Percentiles rank a stretch among this genome's conserved stretches.
Evolutionary conservation across 2,797 vertebrate genomes (phyloP).

Genomic region (Microctenopoma steveboyesi): DNA sequence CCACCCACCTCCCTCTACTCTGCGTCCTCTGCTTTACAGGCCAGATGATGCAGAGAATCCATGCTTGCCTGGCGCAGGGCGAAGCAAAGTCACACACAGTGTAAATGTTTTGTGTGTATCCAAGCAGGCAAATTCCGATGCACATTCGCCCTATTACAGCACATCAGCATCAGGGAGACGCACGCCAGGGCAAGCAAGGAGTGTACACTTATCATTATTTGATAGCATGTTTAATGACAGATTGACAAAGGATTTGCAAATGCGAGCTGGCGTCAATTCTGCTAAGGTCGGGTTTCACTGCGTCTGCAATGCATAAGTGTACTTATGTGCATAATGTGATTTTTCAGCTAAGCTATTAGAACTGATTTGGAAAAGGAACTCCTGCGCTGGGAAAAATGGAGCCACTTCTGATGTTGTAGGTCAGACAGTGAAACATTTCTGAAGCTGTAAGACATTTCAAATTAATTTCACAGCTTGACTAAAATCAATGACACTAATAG

Average conservation of each 20-base stretch:
- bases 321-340: constrained; percentile 96
- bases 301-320: constrained; percentile 88
- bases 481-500: constrained; percentile 24
- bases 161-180: constrained; percentile 91
- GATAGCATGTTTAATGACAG: constrained; percentile 99
- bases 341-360: constrained; percentile 91
- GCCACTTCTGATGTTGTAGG: constrained; percentile 88
- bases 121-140: constrained; percentile 93
- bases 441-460: constrained; percentile 55
- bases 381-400: constrained; percentile 77
- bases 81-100: constrained; percentile 89
- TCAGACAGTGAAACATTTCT: constrained; percentile 80
- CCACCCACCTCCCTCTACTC: constrained; percentile 17
- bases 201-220: constrained; percentile 96
- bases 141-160: constrained; percentile 94
- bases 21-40: constrained; percentile 80
- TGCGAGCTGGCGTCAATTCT: constrained; percentile 91
- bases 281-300: constrained; percentile 90
- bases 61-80: constrained; percentile 88
- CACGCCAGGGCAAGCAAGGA: constrained; percentile 88
- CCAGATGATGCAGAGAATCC: constrained; percentile 90
- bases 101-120: constrained; percentile 96
- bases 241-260: constrained; percentile 97
- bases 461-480: constrained; percentile 54
- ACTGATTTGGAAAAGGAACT: constrained; percentile 89